Evolutionary conservation across 2,797 vertebrate genomes (phyloP), one percentile per base, ranked within the genome.

Genomic region (Odontamblyopus rebecca): DNA sequence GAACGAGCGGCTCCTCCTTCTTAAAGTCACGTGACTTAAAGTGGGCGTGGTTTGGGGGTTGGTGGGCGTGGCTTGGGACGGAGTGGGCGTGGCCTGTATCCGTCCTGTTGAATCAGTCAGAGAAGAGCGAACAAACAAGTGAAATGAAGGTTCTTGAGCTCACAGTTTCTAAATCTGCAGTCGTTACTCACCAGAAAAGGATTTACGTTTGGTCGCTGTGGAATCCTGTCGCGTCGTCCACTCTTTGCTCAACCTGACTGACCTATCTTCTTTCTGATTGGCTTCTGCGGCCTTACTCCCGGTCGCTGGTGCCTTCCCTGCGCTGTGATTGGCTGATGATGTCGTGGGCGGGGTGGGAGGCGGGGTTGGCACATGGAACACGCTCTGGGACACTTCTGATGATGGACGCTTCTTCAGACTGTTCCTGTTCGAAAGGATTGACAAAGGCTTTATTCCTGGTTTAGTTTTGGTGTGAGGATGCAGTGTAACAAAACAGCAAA

Each of bases 371-470:
- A 84, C 75, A 5, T 68, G 82, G 72, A 93, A 93, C 27, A 93
- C 44, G 0, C 91, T 95, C 66, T 85, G 92, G n/a, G 82, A 85
- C 48, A 70, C 69, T 3, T 94, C 93, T 76, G 87, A 92, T 65
- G 91, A 89, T 2, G 94, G 92, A 64, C 91, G 93, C 75, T 88
- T 94, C 0, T 92, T 90, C 48, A 96, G 93, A 76, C 83, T 95
- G 83, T 98, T 98, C 86, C 97, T 98, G 88, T 72, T 15, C 16
- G 13, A 29, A 44, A 66, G 19, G 15, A 23, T 15, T 59, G 11
- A 48, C 44, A 48, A 13, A 4, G 44, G 44, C 44, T 48, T 60
- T 6, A 60, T 27, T 26, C 12, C 23, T 27, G 23, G 9, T 4
- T 60, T 0, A 60, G 57, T 12, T 16, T 5, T 29, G 12, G 13